phyloP scores from a whole-genome alignment of 2,888 invertebrate genomes.

The Aphidius colemani region DNA sequence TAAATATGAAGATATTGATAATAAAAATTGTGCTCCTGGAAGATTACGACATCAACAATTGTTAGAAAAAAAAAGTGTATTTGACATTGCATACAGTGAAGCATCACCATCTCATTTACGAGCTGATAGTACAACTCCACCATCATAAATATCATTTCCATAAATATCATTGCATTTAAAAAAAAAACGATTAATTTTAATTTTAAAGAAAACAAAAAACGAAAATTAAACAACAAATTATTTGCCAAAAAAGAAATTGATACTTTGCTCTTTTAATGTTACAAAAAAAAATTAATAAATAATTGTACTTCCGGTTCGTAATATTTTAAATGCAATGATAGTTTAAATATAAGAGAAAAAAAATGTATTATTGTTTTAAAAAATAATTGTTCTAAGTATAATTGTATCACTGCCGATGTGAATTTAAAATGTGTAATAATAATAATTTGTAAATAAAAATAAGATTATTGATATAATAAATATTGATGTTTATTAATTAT shows the following conservation, averaged over 20 bases:
- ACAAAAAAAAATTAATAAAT: too few relatives aligned
- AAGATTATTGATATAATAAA: not conserved
- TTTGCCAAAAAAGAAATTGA: too few relatives aligned
- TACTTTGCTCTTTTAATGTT: too few relatives aligned
- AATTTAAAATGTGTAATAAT: constrained; percentile 11
- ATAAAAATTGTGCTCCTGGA: constrained; percentile 68
- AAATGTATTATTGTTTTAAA: too few relatives aligned
- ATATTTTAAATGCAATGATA: too few relatives aligned
- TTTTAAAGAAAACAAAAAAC: too few relatives aligned
- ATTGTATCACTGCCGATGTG: constrained; percentile 5
- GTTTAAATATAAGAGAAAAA: too few relatives aligned
- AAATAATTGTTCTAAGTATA: not conserved
- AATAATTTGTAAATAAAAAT: constrained; percentile 12
- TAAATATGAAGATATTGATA: constrained; percentile 36
- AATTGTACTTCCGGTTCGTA: too few relatives aligned
- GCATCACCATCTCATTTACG: constrained; percentile 83
- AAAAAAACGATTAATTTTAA: too few relatives aligned
- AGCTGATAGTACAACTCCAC: constrained; percentile 80
- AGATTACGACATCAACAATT: constrained; percentile 60
- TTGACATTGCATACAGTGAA: constrained; percentile 90
- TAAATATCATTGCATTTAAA: too few relatives aligned
- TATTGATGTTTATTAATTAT: constrained; percentile 3
- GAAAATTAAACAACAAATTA: too few relatives aligned
- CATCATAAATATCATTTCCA: constrained; percentile 55
- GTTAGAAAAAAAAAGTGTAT: constrained; percentile 87